Conservation (phyloP, 2,113 vertebrate species). For the Sinocyclocheilus anophthalmus region DNA sequence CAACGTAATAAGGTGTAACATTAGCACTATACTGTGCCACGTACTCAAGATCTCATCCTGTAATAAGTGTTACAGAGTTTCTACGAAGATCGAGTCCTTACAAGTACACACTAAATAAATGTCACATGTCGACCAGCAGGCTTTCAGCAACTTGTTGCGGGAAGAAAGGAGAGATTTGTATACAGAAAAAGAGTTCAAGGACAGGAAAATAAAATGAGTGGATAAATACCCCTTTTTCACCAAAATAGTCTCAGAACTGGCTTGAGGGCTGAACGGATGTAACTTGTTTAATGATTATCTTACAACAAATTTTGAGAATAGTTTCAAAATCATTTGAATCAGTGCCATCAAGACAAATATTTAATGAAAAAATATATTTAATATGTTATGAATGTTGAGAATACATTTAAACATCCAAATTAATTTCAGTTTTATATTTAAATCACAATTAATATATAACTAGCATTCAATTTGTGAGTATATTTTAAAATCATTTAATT, state of each 20-base stretch:
- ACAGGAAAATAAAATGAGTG: background rate
- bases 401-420: background rate
- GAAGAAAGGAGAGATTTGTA: background rate
- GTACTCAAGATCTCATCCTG: constrained; percentile 20
- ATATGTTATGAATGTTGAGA: background rate
- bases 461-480: background rate
- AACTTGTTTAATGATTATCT: background rate
- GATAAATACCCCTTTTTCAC: constrained; percentile 4
- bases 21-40: constrained; percentile 43
- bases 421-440: background rate
- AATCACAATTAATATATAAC: background rate
- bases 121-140: constrained; percentile 39
- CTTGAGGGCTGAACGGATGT: background rate
- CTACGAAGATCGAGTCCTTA: constrained; percentile 39
- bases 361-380: background rate
- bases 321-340: background rate
- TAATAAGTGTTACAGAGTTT: constrained; percentile 43
- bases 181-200: constrained; percentile 22
- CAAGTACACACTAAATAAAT: constrained; percentile 46
- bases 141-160: constrained; percentile 36
- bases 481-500: background rate
- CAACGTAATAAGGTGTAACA: constrained; percentile 32
- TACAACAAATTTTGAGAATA: background rate
- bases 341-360: background rate
- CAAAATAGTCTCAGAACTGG: background rate